These are phyloP conservation scores for Ostrea edulis DNA, from an alignment of 1,140 invertebrate genomes.

Conservation along the genomic window DNA sequence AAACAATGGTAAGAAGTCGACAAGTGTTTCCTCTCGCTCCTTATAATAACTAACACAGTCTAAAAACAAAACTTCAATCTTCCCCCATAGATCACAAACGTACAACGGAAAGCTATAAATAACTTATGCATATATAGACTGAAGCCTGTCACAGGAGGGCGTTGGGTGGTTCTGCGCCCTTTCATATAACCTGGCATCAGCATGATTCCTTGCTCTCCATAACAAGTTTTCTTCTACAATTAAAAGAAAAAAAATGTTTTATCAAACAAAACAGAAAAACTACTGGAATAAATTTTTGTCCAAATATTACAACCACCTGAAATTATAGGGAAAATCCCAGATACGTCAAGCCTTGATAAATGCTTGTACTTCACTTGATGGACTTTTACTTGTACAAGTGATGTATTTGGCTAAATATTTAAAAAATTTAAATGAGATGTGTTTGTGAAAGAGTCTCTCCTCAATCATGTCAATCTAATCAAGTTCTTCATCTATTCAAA, in stretches of 20 bases:
- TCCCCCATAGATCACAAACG: background rate
- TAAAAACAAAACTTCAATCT: background rate
- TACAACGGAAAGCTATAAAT: background rate
- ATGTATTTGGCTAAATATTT: too few species aligned
- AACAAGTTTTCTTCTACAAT: conserved; percentile 91
- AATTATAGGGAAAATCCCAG: background rate
- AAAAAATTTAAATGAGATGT: too few species aligned
- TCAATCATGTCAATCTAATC: too few species aligned
- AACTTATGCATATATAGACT: conserved; percentile 81
- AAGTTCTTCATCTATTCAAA: too few species aligned
- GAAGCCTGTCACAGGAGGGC: conserved; percentile 93
- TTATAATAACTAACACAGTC: background rate
- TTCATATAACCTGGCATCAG: conserved; percentile 87
- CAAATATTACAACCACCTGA: background rate
- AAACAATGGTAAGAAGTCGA: background rate
- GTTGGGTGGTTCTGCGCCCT: conserved; percentile 91
- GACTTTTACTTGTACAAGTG: too few species aligned
- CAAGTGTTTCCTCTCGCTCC: background rate
- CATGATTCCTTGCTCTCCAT: conserved; percentile 91
- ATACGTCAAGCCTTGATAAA: too few species aligned
- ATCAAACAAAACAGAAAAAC: background rate
- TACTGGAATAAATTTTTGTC: background rate
- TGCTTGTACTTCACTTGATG: too few species aligned
- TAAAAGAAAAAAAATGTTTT: conserved; percentile 56
- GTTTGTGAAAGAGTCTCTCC: too few species aligned